Base-by-base conservation (phyloP, 1,140 invertebrate species). In the Aphaenogaster rudis region DNA sequence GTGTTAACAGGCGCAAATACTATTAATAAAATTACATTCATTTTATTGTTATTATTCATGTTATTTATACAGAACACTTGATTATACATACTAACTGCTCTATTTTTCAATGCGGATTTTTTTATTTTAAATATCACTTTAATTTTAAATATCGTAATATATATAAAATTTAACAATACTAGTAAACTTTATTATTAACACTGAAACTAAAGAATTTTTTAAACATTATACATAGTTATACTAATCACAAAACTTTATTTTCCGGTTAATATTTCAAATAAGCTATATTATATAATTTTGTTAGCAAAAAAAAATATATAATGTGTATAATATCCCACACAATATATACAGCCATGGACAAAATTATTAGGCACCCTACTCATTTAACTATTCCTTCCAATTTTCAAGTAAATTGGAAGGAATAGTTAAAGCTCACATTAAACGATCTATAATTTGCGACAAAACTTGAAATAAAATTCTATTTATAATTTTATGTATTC, bases 1-100 rank as follows among this genome's bases (percentile, higher is more conserved):
- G 0, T 28, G 28, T 28, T 28, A 39, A 48, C 15, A 45, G 17
- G n/a, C 28, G 28, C 28, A 28, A 28, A 45, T n/a, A 21, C n/a
- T 45, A n/a, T 50, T 33, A 69, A 21, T 50, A 69, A 69, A 69
- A 64, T n/a, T 69, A 69, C 11, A 69, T 48, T 39, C 9, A 69
- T 69, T 69, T 21, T 69, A 48, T 69, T 48, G n/a, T 28, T 28
- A 28, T 28, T 28, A 28, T 28, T 28, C 45, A 69, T 45, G 9
- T 45, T 48, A 48, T 21, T 69, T 69, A 48, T 69, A 33, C n/a
- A 69, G 11, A 69, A 50, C 15, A 11, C 13, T 28, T 3, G 9
- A 28, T 28, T 28, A 67, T 39, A 45, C 13, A n/a, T 45, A 13
- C 42, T 45, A 21, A 17, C 50, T 11, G 28, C 28, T 9, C n/a